These are phyloP conservation scores for Hiodon alosoides DNA, from an alignment of 2,113 vertebrate genomes.

Conservation along the genomic window DNA sequence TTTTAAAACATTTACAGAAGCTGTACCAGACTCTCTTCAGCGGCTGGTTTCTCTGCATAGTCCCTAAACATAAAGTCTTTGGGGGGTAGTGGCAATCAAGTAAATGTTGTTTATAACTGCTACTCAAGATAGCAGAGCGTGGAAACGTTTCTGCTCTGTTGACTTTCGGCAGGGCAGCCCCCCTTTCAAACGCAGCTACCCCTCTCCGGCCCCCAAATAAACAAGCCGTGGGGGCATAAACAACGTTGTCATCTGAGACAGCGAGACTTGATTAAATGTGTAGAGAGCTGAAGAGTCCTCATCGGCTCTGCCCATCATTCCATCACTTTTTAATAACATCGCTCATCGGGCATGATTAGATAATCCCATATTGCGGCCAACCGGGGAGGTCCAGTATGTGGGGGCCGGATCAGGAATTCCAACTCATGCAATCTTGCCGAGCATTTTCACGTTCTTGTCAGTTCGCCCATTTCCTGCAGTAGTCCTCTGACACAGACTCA, in stretches of 20 bases:
- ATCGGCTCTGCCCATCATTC: neutral
- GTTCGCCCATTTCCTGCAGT: too few species aligned
- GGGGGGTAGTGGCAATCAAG: neutral
- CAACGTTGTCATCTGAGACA: neutral
- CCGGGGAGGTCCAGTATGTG: constrained; percentile 15
- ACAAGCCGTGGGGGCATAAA: too few species aligned
- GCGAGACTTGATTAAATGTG: neutral
- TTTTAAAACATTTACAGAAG: neutral
- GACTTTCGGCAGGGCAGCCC: neutral
- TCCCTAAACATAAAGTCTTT: neutral
- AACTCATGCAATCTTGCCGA: too few species aligned
- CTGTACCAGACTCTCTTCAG: neutral
- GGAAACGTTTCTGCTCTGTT: constrained; percentile 9
- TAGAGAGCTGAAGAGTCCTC: neutral
- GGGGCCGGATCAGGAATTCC: too few species aligned
- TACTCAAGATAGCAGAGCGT: neutral
- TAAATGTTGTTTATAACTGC: too few species aligned
- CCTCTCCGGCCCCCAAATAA: neutral
- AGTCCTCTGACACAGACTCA: too few species aligned
- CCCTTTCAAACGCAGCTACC: neutral
- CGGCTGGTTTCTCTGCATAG: too few species aligned
- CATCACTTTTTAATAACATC: constrained; percentile 7
- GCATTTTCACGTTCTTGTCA: too few species aligned
- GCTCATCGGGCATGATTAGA: constrained; percentile 20
- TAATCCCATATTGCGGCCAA: constrained; percentile 17